Conservation (phyloP, 2,888 invertebrate genomes). For the Acanthosepion lycidas region DNA sequence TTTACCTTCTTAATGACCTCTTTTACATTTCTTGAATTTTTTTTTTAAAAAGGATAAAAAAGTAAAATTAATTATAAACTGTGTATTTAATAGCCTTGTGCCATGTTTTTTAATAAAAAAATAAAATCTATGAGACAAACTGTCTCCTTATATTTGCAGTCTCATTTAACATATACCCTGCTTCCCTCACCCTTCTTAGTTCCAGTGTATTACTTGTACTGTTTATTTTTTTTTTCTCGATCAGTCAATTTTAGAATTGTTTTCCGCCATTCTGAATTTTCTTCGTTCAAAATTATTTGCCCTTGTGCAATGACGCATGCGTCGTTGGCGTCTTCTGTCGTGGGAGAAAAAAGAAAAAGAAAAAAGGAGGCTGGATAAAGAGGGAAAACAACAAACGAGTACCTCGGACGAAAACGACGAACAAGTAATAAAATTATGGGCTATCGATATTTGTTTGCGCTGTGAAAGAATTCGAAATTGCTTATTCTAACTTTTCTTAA, state of each 20-base stretch:
- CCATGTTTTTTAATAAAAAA: no score
- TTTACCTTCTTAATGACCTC: no score
- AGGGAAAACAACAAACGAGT: no score
- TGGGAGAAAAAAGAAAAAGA: not conserved
- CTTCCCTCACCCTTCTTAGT: no score
- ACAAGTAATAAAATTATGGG: not conserved
- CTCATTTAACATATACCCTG: no score
- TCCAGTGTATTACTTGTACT: no score
- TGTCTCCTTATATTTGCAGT: no score
- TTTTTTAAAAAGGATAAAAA: no score
- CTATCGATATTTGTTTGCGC: not conserved
- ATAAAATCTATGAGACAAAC: no score
- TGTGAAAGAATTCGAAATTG: constrained; percentile 17
- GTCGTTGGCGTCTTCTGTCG: not conserved
- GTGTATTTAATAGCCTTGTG: no score
- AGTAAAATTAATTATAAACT: no score
- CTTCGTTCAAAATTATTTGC: not conserved
- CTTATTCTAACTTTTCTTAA: not conserved
- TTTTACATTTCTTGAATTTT: no score
- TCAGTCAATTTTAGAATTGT: not conserved
- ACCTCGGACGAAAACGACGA: not conserved
- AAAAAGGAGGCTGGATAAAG: not conserved
- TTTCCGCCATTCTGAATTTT: not conserved
- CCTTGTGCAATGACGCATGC: constrained; percentile 23
- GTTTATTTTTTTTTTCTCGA: not conserved